These are phyloP conservation scores for Xestia rhomboidea DNA, from an alignment of 2,888 invertebrate species.

Conservation along the genomic window DNA sequence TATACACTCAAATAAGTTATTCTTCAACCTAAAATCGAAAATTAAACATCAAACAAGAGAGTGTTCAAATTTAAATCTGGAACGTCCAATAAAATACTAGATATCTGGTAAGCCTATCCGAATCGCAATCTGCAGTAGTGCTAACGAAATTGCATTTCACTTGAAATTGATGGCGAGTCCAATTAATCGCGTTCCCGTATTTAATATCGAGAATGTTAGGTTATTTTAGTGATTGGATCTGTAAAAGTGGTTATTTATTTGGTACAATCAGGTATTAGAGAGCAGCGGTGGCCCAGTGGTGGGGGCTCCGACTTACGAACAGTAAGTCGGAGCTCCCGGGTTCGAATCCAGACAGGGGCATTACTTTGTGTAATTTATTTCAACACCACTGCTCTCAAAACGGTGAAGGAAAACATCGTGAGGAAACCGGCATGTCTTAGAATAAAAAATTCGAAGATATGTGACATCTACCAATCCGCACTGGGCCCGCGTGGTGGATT, in stretches of 20 bases:
- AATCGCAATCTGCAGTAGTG: slow-evolving; percentile 42
- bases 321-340: no score
- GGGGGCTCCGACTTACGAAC: no score
- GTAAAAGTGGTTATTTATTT: neutral
- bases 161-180: slow-evolving; percentile 24
- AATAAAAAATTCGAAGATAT: no score
- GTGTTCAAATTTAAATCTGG: neutral
- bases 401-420: no score
- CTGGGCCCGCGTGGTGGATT: no score
- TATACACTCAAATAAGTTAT: neutral
- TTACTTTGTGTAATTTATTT: no score
- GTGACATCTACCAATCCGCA: no score
- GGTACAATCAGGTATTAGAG: neutral
- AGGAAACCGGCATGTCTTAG: no score
- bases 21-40: neutral
- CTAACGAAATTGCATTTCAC: slow-evolving; percentile 52
- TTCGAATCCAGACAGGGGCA: no score
- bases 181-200: slow-evolving; percentile 36
- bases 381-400: no score
- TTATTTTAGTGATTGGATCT: neutral
- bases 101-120: neutral
- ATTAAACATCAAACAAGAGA: neutral
- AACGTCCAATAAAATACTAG: neutral
- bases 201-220: neutral
- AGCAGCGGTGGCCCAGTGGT: no score